A percentile compares a stretch with the other conserved stretches of the same genome.
phyloP scores from a whole-genome alignment of 2,888 invertebrate species.

The Saturnia japonica region DNA sequence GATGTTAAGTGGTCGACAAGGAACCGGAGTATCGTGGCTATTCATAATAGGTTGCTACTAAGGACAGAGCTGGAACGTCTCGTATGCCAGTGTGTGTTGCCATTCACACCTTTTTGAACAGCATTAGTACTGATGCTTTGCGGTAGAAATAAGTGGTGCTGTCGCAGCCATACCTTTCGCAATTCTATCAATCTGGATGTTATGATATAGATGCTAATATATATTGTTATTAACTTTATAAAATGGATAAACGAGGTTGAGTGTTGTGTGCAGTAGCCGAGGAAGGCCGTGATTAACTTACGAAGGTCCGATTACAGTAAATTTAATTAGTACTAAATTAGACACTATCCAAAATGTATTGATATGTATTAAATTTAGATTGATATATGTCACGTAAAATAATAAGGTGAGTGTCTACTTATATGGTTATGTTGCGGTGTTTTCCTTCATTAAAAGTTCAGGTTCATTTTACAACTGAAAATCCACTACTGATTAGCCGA shows the following conservation, averaged over 20 bases:
- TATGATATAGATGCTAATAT: neutral
- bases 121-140: no score
- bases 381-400: neutral
- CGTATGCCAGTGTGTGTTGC: no score
- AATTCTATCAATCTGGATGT: no score
- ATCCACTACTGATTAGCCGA: no score
- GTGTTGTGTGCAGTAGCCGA: constrained; percentile 2
- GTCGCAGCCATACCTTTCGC: no score
- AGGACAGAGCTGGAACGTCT: no score
- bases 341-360: neutral
- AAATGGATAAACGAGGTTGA: neutral
- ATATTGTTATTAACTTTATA: neutral
- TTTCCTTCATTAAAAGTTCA: neutral
- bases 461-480: no score
- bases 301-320: neutral
- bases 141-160: no score
- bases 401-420: neutral
- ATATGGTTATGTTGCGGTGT: neutral
- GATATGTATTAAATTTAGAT: neutral
- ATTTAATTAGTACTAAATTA: neutral
- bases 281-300: constrained; percentile 5
- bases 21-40: no score
- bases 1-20: no score
- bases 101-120: no score
- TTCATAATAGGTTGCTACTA: no score